A percentile compares a stretch with the other conserved stretches of the same genome.
These are phyloP conservation scores for Choristoneura rosaceana DNA, from an alignment of 2,888 invertebrate species.

Conservation along the genomic window DNA sequence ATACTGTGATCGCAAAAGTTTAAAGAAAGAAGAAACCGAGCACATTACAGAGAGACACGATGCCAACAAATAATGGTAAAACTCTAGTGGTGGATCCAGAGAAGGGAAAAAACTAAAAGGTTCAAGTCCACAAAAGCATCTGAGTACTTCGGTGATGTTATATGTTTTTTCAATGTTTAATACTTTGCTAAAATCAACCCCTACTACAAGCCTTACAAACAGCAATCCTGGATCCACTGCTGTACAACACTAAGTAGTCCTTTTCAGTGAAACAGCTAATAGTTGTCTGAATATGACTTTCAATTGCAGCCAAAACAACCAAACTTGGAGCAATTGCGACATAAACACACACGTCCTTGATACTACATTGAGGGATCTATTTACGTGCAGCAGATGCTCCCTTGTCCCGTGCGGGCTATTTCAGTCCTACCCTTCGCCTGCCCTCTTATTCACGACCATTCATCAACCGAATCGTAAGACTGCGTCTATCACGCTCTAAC, in stretches of 20 bases:
- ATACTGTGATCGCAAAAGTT: too few species aligned
- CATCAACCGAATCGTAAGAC: slow-evolving; percentile 39
- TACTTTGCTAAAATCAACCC: too few species aligned
- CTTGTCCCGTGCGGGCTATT: slow-evolving; percentile 79
- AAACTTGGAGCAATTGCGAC: slow-evolving; percentile 51
- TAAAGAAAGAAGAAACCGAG: too few species aligned
- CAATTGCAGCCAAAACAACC: slow-evolving; percentile 16
- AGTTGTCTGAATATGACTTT: background rate
- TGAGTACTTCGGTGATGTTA: too few species aligned
- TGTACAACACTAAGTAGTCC: background rate
- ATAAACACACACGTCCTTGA: slow-evolving; percentile 80
- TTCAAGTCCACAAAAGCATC: too few species aligned
- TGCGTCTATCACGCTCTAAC: slow-evolving; percentile 32
- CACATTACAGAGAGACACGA: background rate
- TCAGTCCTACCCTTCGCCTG: slow-evolving; percentile 59
- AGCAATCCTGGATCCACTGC: too few species aligned
- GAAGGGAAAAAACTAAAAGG: too few species aligned
- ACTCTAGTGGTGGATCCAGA: background rate
- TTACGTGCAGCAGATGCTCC: slow-evolving; percentile 77
- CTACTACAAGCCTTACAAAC: too few species aligned
- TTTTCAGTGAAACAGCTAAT: background rate
- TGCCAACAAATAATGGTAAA: background rate
- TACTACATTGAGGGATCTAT: slow-evolving; percentile 83
- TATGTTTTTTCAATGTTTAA: too few species aligned
- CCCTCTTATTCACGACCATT: slow-evolving; percentile 41